Base-by-base conservation (phyloP, 2,888 invertebrate genomes). In the Papilio elwesi region DNA sequence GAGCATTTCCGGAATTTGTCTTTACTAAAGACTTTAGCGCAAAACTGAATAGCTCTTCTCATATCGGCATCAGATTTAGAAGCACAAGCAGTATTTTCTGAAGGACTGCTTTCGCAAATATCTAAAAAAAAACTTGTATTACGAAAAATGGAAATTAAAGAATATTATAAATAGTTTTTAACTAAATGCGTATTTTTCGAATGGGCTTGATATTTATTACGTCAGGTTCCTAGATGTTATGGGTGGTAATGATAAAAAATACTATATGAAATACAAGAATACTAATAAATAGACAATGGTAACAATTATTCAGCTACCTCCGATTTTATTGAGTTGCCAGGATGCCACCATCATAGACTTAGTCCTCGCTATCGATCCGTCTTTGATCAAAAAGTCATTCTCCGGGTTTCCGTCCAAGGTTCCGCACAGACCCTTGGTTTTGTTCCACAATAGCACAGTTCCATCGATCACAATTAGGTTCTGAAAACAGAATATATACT, bases 351-450 rank as follows among this genome's bases (percentile, higher is more conserved):
- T 87, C 0, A 94, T 92, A 0, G 92, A 82, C 36, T 95, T 88
- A 47, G 91, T 90, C 80, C 81, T 88, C 59, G 92, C 94, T 5
- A 89, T 79, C 0, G 85, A 88, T 0, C 96, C 96, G 49, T 95
- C 95, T 78, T 94, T 94, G 0, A 95, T 95, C 49, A 89, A 85
- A 76, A 97, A 92, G 85, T 98, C 98, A 81, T 97, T 96, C 9
- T 88, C 89, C 7, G 92, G 87, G 79, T 95, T 94, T 0, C 97
- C 96, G 85, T 98, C 97, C 78, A 97, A 89, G 0, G 93, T 94
- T 0, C 98, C 98, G 83, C 98, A 98, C 0, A 98, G 91, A 70
- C 98, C 98, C 75, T 95, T 95, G 0, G 97, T 97, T 80, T 96
- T 95, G 81, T 97, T 97, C 96, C 97, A 97, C 51, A 97, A 86